Conservation (phyloP, 2,797 vertebrate species). For the Novumbra hubbsi region DNA sequence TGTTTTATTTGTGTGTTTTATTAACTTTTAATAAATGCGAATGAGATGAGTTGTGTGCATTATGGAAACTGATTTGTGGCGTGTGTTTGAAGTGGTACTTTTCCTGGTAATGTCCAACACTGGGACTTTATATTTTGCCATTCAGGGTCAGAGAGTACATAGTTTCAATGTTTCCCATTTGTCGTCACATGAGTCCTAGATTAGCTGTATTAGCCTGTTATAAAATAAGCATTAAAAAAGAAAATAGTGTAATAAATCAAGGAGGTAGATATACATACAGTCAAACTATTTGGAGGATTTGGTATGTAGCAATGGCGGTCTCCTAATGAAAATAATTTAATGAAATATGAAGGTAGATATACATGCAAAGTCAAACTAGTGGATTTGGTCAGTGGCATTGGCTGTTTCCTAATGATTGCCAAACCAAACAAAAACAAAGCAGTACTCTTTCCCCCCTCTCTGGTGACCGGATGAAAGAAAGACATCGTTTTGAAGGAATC, state of each 20-base stretch:
- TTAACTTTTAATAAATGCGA: constrained; percentile 23
- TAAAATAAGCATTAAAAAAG: not conserved
- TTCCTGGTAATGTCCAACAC: constrained; percentile 53
- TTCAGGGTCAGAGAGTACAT: constrained; percentile 39
- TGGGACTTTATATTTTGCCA: constrained; percentile 44
- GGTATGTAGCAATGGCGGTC: constrained; percentile 43
- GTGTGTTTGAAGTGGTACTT: constrained; percentile 55
- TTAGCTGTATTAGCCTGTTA: not conserved
- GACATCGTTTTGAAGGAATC: not conserved
- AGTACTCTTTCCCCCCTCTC: constrained; percentile 47
- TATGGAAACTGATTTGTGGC: constrained; percentile 65
- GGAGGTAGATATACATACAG: constrained; percentile 16
- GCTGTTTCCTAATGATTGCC: constrained; percentile 47
- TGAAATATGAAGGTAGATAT: too few relatives aligned
- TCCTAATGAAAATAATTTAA: too few relatives aligned
- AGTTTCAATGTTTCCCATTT: not conserved
- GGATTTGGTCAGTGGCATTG: constrained; percentile 43
- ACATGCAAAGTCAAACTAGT: too few relatives aligned
- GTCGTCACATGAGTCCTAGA: not conserved
- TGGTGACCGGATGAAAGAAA: constrained; percentile 47
- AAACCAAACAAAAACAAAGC: constrained; percentile 68
- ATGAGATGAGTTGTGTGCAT: constrained; percentile 45
- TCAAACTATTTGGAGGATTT: constrained; percentile 29
- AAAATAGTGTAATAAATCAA: not conserved
- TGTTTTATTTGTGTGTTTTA: constrained; percentile 56